These are phyloP conservation scores for Hormiphora californensis DNA, from an alignment of 37 sponge, comb jelly and placozoan species.

Conservation along the genomic window DNA sequence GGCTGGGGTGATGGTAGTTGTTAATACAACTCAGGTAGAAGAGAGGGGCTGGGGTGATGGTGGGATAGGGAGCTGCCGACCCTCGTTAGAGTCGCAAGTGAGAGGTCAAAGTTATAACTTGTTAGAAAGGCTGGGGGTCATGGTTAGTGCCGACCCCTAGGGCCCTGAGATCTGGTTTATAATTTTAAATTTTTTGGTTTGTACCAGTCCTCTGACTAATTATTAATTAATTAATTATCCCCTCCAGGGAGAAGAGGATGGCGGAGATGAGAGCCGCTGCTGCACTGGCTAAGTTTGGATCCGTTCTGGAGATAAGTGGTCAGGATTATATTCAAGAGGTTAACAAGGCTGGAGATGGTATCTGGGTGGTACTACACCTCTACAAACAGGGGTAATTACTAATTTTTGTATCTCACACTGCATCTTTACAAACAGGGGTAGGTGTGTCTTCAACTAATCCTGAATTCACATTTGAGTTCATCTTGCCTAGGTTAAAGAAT, in stretches of 20 bases:
- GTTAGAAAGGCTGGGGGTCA: no score
- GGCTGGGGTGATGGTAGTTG: background rate
- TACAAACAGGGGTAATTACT: constrained; percentile 85
- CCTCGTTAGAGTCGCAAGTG: no score
- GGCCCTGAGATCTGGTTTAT: no score
- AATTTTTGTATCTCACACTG: no score
- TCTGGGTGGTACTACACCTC: constrained; percentile 94
- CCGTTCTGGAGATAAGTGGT: constrained; percentile 84
- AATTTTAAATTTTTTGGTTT: background rate
- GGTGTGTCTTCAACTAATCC: no score
- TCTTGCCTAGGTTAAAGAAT: no score
- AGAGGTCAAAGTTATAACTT: no score
- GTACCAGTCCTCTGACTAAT: background rate
- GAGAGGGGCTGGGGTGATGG: background rate
- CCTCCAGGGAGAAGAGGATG: constrained; percentile 74
- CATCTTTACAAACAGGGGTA: no score
- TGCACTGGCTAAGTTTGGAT: constrained; percentile 72
- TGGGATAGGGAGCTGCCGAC: no score
- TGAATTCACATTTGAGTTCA: no score
- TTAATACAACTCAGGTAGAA: background rate
- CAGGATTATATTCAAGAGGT: constrained; percentile 92
- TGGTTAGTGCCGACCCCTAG: no score
- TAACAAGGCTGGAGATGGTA: constrained; percentile 96
- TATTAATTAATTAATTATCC: background rate
- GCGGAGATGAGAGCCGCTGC: constrained; percentile 76